These are phyloP conservation scores for Sepiola atlantica DNA, from an alignment of 2,888 invertebrate species.

Conservation along the genomic window DNA sequence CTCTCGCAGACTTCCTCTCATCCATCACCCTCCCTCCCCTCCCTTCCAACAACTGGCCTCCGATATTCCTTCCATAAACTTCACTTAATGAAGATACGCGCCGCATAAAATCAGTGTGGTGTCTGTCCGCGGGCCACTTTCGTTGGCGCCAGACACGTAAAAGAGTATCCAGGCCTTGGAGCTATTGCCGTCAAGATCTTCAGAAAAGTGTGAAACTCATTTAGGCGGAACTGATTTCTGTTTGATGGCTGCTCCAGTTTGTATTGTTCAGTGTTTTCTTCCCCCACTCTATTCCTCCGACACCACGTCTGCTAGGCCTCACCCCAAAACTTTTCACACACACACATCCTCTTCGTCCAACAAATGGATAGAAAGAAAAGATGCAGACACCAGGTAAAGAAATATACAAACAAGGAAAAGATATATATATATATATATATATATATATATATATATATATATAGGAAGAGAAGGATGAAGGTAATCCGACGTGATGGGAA, in stretches of 20 bases:
- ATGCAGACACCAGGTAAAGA: neutral
- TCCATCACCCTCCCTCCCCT: neutral
- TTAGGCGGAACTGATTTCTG: neutral
- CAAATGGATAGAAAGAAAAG: neutral
- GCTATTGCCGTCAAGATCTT: neutral
- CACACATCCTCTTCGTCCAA: neutral
- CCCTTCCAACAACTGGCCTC: neutral
- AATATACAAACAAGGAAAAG: neutral
- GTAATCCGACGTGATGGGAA: too few relatives aligned
- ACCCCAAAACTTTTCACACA: neutral
- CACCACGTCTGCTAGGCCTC: neutral
- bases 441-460: too few relatives aligned
- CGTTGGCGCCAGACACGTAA: neutral
- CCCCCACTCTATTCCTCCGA: too few relatives aligned
- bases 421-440: too few relatives aligned
- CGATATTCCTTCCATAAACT: neutral
- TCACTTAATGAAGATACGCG: neutral
- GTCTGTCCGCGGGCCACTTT: neutral
- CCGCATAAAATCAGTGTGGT: neutral
- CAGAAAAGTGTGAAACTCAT: slow-evolving; percentile 18
- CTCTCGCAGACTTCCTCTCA: too few relatives aligned
- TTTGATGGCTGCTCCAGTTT: neutral
- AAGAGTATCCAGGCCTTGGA: neutral
- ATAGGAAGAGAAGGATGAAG: too few relatives aligned
- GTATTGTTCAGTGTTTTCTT: neutral